These are phyloP conservation scores for Parus major DNA, from an alignment of 2,113 vertebrate genomes.

Conservation along the genomic window DNA sequence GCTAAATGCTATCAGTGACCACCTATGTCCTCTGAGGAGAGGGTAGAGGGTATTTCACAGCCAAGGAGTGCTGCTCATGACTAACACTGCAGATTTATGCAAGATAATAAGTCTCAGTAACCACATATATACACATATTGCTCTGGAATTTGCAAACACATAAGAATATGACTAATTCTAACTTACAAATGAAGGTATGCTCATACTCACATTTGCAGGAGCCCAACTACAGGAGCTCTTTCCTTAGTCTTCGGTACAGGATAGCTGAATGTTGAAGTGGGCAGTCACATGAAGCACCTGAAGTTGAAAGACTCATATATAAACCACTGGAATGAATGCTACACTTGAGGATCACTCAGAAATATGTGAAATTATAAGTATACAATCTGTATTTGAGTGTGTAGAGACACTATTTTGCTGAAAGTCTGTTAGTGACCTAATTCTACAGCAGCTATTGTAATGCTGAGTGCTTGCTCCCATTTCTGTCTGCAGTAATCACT, in stretches of 20 bases:
- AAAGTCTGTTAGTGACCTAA: background rate
- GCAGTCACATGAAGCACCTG: background rate
- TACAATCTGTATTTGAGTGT: background rate
- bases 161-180: background rate
- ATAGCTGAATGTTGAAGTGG: background rate
- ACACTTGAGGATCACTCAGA: background rate
- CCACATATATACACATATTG: background rate
- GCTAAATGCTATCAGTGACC: background rate
- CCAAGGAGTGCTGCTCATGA: fast-evolving
- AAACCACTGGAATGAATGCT: background rate
- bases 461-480: background rate
- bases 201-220: background rate
- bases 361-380: background rate
- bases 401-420: background rate
- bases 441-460: background rate
- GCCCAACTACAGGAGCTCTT: background rate
- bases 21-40: background rate
- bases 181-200: background rate
- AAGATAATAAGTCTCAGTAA: conserved; percentile 16
- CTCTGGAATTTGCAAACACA: background rate
- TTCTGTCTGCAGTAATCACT: background rate
- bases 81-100: background rate
- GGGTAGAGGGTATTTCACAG: background rate
- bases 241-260: background rate
- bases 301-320: background rate